phyloP scores from a whole-genome alignment of 1,140 invertebrate species.

The Bombus ignitus region DNA sequence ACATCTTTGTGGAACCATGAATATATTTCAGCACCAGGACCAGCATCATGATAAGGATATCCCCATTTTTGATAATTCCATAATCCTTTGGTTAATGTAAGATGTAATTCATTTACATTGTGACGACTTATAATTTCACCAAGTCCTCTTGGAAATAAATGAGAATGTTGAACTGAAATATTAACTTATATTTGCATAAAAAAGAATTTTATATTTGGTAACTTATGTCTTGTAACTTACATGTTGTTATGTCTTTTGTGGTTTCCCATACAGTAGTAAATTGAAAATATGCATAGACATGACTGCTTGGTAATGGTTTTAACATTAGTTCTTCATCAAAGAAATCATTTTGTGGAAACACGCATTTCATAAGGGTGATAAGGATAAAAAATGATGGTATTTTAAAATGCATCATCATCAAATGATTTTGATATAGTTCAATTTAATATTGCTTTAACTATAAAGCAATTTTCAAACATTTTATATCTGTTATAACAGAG shows the following conservation, averaged over 20 bases:
- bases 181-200: constrained; percentile 20
- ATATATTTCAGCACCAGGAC: constrained; percentile 96
- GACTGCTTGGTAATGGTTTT: constrained; percentile 89
- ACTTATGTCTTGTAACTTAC: constrained; percentile 81
- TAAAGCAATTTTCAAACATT: background rate
- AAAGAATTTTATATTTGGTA: background rate
- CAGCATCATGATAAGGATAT: constrained; percentile 92
- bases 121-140: constrained; percentile 94
- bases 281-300: constrained; percentile 93
- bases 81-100: constrained; percentile 95
- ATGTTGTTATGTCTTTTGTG: constrained; percentile 79
- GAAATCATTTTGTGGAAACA: constrained; percentile 82
- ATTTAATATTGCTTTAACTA: background rate
- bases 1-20: constrained; percentile 91
- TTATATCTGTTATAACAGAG: background rate
- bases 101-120: constrained; percentile 94
- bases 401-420: constrained; percentile 23
- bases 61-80: constrained; percentile 98
- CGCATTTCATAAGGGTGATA: constrained; percentile 44
- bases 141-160: constrained; percentile 94
- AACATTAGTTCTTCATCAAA: constrained; percentile 92
- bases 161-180: constrained; percentile 89
- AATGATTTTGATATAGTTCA: background rate
- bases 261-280: constrained; percentile 91
- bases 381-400: constrained; percentile 37